phyloP scores from a whole-genome alignment of 1,140 invertebrate genomes.

The Liolophura sinensis region DNA sequence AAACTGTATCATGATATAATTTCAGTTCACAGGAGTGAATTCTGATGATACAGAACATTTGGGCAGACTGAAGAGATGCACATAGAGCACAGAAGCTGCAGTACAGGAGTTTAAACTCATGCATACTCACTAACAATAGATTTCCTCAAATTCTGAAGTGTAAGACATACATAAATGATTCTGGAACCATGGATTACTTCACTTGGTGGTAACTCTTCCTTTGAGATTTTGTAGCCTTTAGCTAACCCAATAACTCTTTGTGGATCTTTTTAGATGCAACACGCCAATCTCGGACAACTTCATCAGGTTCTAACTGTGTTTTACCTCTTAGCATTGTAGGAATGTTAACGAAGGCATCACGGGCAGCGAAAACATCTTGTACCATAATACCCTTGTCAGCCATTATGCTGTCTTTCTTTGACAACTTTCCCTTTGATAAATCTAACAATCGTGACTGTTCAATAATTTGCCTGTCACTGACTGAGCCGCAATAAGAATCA shows the following conservation, averaged over 20 bases:
- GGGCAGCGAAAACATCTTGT: slow-evolving; percentile 23
- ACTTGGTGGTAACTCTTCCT: slow-evolving; percentile 7
- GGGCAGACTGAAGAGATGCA: too few species aligned
- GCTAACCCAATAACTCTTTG: slow-evolving; percentile 22
- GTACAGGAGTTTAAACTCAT: too few species aligned
- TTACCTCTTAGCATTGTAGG: slow-evolving; percentile 22
- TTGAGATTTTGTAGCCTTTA: slow-evolving; percentile 25
- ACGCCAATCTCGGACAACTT: slow-evolving; percentile 19
- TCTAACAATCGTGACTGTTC: slow-evolving; percentile 14
- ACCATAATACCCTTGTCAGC: slow-evolving; percentile 27
- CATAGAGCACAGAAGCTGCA: too few species aligned
- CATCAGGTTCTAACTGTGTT: slow-evolving; percentile 12
- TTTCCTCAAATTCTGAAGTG: slow-evolving; percentile 19
- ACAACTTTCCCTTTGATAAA: slow-evolving; percentile 11
- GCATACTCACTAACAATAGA: slow-evolving; percentile 22
- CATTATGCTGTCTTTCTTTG: slow-evolving; percentile 22
- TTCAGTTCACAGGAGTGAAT: too few species aligned
- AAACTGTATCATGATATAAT: too few species aligned
- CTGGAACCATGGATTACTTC: slow-evolving; percentile 8
- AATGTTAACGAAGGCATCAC: slow-evolving; percentile 21
- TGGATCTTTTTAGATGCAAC: slow-evolving; percentile 25
- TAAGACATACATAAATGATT: too few species aligned
- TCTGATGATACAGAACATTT: too few species aligned
- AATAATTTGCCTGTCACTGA: slow-evolving; percentile 23
- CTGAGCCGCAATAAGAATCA: too few species aligned